These are phyloP conservation scores for Euura saliciscinereae DNA, from an alignment of 1,140 invertebrate species.

Conservation along the genomic window DNA sequence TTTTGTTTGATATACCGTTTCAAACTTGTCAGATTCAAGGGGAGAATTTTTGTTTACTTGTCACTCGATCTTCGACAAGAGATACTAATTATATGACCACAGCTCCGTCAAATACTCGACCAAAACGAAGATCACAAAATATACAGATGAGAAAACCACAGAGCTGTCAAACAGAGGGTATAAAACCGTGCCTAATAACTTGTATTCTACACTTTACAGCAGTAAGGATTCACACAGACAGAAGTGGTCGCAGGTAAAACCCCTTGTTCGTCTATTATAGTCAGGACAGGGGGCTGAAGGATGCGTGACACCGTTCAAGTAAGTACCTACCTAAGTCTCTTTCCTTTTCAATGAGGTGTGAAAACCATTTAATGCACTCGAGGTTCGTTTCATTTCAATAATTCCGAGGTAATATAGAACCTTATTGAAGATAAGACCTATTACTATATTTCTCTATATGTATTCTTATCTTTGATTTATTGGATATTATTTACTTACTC, in stretches of 20 bases:
- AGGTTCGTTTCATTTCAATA: background rate
- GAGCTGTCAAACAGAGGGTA: slow-evolving; percentile 3
- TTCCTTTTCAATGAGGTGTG: background rate
- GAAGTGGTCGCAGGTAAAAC: background rate
- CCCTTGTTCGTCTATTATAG: background rate
- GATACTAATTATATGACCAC: too few relatives aligned
- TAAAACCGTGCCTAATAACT: background rate
- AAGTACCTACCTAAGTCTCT: background rate
- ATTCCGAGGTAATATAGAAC: background rate
- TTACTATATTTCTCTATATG: too few relatives aligned
- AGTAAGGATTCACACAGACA: background rate
- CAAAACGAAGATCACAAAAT: too few relatives aligned
- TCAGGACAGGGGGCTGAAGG: background rate
- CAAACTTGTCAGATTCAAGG: too few relatives aligned
- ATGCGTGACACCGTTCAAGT: background rate
- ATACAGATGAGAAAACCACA: background rate
- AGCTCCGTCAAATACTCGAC: too few relatives aligned
- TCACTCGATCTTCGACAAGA: too few relatives aligned
- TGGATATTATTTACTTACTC: too few relatives aligned
- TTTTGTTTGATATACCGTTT: too few relatives aligned
- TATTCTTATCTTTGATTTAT: too few relatives aligned
- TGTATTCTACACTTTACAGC: background rate
- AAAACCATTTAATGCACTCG: background rate
- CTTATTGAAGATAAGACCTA: too few relatives aligned
- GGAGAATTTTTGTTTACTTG: too few relatives aligned